These are phyloP conservation scores for Eonycteris spelaea DNA, from an alignment of 2,113 vertebrate species.

Conservation along the genomic window DNA sequence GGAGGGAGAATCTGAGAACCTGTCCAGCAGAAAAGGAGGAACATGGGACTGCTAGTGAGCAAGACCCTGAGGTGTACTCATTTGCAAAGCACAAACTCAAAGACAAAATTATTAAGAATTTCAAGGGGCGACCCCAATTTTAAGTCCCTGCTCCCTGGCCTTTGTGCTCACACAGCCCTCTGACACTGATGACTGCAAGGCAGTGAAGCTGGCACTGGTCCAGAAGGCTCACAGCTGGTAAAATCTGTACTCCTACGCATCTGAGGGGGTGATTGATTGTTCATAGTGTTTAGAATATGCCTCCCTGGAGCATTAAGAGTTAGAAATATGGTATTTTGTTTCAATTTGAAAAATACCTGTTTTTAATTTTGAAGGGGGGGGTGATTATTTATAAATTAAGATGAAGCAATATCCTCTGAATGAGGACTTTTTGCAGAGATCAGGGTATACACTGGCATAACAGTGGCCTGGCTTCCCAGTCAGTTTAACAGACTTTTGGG, in stretches of 20 bases:
- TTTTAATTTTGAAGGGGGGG: background rate
- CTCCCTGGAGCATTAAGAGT: background rate
- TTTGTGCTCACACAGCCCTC: background rate
- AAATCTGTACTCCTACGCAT: background rate
- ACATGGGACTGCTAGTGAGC: too few relatives aligned
- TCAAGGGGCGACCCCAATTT: background rate
- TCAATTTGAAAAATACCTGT: background rate
- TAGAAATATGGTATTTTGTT: background rate
- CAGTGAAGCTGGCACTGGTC: background rate
- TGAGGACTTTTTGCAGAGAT: background rate
- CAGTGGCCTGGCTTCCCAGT: background rate
- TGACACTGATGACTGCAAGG: background rate
- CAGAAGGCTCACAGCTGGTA: too few relatives aligned
- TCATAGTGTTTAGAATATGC: background rate
- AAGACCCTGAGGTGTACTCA: background rate
- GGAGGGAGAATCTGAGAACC: background rate
- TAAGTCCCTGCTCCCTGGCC: background rate
- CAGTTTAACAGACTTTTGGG: background rate
- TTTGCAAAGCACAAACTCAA: background rate
- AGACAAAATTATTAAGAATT: background rate
- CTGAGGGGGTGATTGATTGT: background rate
- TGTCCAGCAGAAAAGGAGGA: background rate
- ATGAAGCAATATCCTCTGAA: background rate
- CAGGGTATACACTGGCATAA: background rate
- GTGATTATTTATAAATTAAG: background rate